A percentile compares a stretch with the other conserved stretches of the same genome.
phyloP scores from a whole-genome alignment of 1,140 invertebrate species.

The Platyscapa corneri region DNA sequence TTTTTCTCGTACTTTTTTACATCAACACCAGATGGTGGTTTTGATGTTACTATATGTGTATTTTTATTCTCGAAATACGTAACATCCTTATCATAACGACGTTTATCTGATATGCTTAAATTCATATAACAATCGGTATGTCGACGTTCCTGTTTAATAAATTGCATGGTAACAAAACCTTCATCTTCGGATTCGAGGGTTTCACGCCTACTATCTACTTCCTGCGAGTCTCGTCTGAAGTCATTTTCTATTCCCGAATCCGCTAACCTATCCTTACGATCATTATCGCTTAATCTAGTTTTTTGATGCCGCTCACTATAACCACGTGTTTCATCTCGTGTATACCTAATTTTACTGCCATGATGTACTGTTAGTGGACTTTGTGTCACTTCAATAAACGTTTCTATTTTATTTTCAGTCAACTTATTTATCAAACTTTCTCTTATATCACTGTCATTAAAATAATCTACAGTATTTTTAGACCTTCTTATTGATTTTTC shows the following conservation, averaged over 20 bases:
- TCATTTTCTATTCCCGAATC: constrained; percentile 88
- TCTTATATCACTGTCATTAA: constrained; percentile 69
- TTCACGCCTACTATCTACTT: constrained; percentile 70
- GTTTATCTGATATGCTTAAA: constrained; percentile 61
- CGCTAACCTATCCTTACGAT: constrained; percentile 78
- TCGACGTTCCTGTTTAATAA: constrained; percentile 79
- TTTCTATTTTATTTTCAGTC: constrained; percentile 57
- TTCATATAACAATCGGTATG: constrained; percentile 77
- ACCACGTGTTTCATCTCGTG: constrained; percentile 62
- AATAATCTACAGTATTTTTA: constrained; percentile 63
- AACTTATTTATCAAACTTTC: constrained; percentile 61
- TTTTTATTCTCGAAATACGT: constrained; percentile 42
- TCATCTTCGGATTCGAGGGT: constrained; percentile 78
- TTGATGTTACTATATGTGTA: constrained; percentile 61
- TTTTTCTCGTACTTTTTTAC: constrained; percentile 70
- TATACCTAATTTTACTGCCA: constrained; percentile 66
- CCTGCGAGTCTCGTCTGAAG: constrained; percentile 82
- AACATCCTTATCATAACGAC: constrained; percentile 74
- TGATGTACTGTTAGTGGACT: constrained; percentile 65
- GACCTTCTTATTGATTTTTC: constrained; percentile 66
- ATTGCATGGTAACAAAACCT: constrained; percentile 78
- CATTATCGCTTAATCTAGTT: constrained; percentile 33
- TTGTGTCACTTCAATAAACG: constrained; percentile 61
- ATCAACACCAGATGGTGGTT: constrained; percentile 65
- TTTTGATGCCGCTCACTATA: constrained; percentile 63